A percentile compares a stretch with the other conserved stretches of the same genome.
These are phyloP conservation scores for Minunthozetes semirufus DNA, from an alignment of 2,888 invertebrate species.

Conservation along the genomic window DNA sequence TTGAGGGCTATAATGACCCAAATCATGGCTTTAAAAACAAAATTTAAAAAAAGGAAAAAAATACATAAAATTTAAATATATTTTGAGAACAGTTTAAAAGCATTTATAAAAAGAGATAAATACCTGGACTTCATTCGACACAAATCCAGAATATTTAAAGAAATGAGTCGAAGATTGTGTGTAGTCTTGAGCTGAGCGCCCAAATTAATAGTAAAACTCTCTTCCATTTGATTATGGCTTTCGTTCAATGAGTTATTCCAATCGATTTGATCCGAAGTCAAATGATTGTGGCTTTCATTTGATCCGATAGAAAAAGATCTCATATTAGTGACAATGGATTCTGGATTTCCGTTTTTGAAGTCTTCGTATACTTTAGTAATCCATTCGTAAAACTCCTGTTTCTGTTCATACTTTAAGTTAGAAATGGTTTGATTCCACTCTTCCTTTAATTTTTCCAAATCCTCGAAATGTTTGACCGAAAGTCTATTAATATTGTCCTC, in stretches of 20 bases:
- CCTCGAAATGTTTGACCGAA: constrained; percentile 61
- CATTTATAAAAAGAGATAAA: background rate
- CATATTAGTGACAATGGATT: constrained; percentile 37
- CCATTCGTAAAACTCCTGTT: constrained; percentile 80
- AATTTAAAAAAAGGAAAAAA: background rate
- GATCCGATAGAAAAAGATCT: background rate
- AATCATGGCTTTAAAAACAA: background rate
- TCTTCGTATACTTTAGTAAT: constrained; percentile 71
- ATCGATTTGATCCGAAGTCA: constrained; percentile 39
- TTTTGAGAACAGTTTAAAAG: no score
- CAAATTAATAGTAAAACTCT: constrained; percentile 94
- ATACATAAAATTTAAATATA: no score
- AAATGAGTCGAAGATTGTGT: constrained; percentile 88
- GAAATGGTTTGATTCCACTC: constrained; percentile 71
- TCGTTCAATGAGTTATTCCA: constrained; percentile 35
- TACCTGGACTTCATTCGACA: constrained; percentile 51
- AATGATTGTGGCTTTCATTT: background rate
- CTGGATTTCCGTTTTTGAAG: constrained; percentile 52
- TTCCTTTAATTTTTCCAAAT: constrained; percentile 65
- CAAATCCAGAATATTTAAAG: constrained; percentile 73
- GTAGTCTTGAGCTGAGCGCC: constrained; percentile 96
- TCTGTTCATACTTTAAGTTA: constrained; percentile 73
- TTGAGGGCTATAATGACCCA: constrained; percentile 54
- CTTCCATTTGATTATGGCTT: constrained; percentile 58
- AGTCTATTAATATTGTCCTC: constrained; percentile 78